Percentiles rank a stretch among this genome's conserved stretches.
Conservation (phyloP, 2,113 vertebrate genomes). For the Sinosuthora webbiana region DNA sequence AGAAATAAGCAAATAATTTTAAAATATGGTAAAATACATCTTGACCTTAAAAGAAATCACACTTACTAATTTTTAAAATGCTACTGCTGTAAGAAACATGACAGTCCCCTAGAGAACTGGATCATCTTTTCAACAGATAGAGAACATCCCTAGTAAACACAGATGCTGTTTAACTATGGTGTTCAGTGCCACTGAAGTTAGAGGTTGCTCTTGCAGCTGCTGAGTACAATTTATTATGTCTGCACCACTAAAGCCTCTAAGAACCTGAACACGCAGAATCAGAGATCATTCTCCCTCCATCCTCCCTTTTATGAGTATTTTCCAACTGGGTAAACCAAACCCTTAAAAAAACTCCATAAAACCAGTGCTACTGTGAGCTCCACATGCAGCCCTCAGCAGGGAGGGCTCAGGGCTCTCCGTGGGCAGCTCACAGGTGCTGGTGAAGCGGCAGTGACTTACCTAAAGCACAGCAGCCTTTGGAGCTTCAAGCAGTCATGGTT, state of each 20-base stretch:
- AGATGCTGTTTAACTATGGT: neutral
- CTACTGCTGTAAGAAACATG: neutral
- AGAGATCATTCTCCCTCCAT: neutral
- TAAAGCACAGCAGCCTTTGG: neutral
- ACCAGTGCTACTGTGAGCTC: neutral
- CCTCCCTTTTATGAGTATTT: neutral
- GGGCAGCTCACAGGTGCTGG: neutral
- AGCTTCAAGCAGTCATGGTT: neutral
- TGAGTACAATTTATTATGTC: neutral
- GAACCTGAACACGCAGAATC: neutral
- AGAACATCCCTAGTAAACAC: neutral
- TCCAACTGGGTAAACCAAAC: neutral
- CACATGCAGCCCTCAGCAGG: neutral
- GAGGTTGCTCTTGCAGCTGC: neutral
- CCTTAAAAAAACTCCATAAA: neutral
- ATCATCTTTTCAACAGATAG: neutral
- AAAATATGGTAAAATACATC: neutral
- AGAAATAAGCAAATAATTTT: neutral
- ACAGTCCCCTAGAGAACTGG: neutral
- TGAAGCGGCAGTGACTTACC: fast-evolving
- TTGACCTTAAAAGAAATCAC: neutral
- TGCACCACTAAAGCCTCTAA: neutral
- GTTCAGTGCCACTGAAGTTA: neutral
- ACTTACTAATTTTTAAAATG: neutral
- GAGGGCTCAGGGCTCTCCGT: neutral